Base-by-base conservation (phyloP, 1,140 invertebrate species). In the Nasonia longicornis region DNA sequence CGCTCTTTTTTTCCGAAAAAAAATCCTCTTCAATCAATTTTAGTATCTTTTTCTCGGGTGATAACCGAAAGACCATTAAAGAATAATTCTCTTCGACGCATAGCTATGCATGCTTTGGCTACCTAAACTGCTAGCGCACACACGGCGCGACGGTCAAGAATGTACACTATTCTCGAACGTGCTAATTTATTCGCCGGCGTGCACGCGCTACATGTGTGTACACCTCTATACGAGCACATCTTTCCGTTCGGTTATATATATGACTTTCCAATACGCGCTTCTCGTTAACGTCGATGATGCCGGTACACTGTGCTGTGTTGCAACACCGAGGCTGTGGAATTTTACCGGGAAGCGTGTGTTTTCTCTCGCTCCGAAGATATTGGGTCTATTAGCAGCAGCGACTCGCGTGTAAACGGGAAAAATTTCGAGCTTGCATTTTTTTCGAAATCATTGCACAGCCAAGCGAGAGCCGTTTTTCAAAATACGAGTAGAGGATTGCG, bases 121-220 rank as follows among this genome's bases (percentile, higher is more conserved):
- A 52, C 67, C 77, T 38, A 58, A 52, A 71, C 42, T 20, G 77
- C 29, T 22, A 10, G 31, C 66, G 14, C 29, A 26, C 10, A 35
- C 16, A 20, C 42, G 6, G 20, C 45, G 16, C 42, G 38, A 3
- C 76, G n/a, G 64, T n/a, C 64, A 77, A 35, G 35, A 58, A 67
- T 77, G 52, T 58, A 58, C 38, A 38, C 75, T 52, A 78, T 58
- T 42, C 77, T 71, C 67, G 26, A 35, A 71, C 77, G 67, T 79
- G 69, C 67, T 79, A 71, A 71, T 71, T 71, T 63, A 38, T 48
- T 71, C 76, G 20, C 7, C 14, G 14, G 14, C n/a, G 71, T 10
- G 20, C 14, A 26, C 22, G 20, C 16, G 35, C 69, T 10, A 0
- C 31, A 0, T 67, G 20, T 14, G 14, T 29, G 6, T 26, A 10